Conservation (phyloP, 2,888 invertebrate species). For the Megastigmus dorsalis region DNA sequence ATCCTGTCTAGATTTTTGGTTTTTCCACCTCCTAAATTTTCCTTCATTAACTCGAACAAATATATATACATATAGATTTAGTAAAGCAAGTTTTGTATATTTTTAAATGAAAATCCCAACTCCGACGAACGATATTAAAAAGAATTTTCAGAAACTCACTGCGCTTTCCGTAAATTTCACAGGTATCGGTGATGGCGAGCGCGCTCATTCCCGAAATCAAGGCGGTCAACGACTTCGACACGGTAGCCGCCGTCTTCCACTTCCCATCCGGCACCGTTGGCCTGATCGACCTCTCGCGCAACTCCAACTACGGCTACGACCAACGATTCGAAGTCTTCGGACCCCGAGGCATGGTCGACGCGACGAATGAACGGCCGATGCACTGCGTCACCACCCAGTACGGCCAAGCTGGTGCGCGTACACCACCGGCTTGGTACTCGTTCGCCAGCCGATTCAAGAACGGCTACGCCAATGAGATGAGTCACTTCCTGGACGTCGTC, state of each 20-base stretch:
- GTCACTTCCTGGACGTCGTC: slow-evolving; percentile 79
- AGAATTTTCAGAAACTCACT: no score
- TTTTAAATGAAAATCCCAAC: no score
- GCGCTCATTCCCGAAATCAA: slow-evolving; percentile 79
- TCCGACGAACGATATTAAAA: no score
- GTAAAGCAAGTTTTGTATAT: no score
- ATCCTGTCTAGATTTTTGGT: no score
- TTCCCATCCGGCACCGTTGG: slow-evolving; percentile 80
- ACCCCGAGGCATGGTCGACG: slow-evolving; percentile 77
- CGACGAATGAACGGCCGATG: slow-evolving; percentile 77
- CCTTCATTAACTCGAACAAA: no score
- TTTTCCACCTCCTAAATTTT: no score
- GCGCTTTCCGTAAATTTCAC: no score
- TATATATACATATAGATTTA: no score
- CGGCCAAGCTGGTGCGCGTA: slow-evolving; percentile 73
- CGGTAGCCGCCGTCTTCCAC: slow-evolving; percentile 78
- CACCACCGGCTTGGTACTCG: slow-evolving; percentile 78
- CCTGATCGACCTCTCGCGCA: slow-evolving; percentile 80
- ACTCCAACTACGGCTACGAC: slow-evolving; percentile 81
- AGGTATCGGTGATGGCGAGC: slow-evolving; percentile 65
- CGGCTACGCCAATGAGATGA: slow-evolving; percentile 77
- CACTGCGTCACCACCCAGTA: slow-evolving; percentile 74
- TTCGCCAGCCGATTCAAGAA: slow-evolving; percentile 78
- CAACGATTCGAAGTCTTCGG: slow-evolving; percentile 82
- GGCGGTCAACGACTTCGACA: slow-evolving; percentile 80